Evolutionary conservation across 2,888 invertebrate species (phyloP).

Genomic region (Acronicta aceris): DNA sequence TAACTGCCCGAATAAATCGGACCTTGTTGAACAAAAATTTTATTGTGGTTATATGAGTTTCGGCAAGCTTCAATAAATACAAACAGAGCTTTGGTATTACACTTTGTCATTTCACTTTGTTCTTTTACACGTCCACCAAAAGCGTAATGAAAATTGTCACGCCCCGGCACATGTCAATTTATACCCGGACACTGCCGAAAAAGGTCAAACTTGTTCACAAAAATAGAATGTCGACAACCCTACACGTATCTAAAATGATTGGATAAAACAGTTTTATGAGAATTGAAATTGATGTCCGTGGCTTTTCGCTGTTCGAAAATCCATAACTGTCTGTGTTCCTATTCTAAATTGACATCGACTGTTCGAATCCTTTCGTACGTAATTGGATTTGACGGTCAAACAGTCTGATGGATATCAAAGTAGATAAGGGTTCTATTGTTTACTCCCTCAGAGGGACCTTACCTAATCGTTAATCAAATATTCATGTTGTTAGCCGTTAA

Average conservation of each 20-base stretch:
- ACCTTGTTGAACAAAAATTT: constrained; percentile 21
- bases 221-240: constrained; percentile 17
- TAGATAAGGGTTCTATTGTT: constrained; percentile 42
- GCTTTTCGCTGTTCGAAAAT: constrained; percentile 17
- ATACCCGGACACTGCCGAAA: constrained; percentile 13
- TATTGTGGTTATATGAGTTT: constrained; percentile 15
- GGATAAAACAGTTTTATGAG: constrained; percentile 17
- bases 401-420: constrained; percentile 39
- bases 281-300: constrained; percentile 11
- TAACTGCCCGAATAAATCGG: constrained; percentile 37
- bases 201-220: constrained; percentile 15
- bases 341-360: constrained; percentile 23
- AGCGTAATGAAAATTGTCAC: constrained; percentile 38
- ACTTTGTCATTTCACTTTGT: constrained; percentile 15
- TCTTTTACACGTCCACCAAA: constrained; percentile 26
- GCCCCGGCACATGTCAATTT: constrained; percentile 34
- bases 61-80: constrained; percentile 6
- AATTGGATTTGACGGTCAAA: constrained; percentile 45
- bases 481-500: constrained; percentile 22
- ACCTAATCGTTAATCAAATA: constrained; percentile 29
- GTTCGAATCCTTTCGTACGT: constrained; percentile 15
- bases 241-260: constrained; percentile 5
- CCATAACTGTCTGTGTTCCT: constrained; percentile 7
- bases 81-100: constrained; percentile 8
- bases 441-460: constrained; percentile 14